phyloP scores from a whole-genome alignment of 2,888 invertebrate genomes.

The Ametastegia equiseti region DNA sequence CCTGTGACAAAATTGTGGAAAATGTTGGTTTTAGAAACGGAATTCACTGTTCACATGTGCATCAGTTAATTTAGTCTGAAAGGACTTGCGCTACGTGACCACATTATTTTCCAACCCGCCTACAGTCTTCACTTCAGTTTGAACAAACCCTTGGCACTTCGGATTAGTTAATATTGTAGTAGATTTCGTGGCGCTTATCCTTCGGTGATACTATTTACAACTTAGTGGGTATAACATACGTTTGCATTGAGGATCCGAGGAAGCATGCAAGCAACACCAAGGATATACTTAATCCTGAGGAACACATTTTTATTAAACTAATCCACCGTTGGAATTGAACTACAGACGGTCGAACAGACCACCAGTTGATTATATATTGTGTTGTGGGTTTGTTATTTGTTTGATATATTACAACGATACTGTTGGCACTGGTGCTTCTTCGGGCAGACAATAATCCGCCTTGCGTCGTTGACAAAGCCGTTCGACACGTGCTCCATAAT shows the following conservation, averaged over 20 bases:
- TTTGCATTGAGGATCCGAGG: background rate
- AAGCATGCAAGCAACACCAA: background rate
- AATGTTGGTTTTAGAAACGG: background rate
- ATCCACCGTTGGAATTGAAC: background rate
- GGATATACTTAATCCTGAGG: background rate
- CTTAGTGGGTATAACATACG: background rate
- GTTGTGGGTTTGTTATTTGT: constrained; percentile 12
- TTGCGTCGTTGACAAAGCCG: constrained; percentile 41
- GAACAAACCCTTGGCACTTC: background rate
- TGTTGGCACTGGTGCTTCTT: constrained; percentile 10
- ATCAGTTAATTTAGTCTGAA: background rate
- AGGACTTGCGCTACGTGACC: background rate
- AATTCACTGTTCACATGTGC: background rate
- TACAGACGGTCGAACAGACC: background rate
- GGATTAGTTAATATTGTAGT: constrained; percentile 8
- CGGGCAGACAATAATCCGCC: constrained; percentile 46
- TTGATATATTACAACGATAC: constrained; percentile 11
- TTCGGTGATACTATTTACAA: background rate
- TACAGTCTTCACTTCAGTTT: background rate
- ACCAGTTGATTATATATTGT: constrained; percentile 24
- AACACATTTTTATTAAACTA: constrained; percentile 18
- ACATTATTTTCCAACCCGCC: background rate
- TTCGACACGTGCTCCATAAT: constrained; percentile 49
- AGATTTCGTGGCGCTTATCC: background rate
- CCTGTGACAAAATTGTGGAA: background rate